Evolutionary conservation across 2,888 invertebrate genomes (phyloP).

Genomic region (Melitaea athalia): DNA sequence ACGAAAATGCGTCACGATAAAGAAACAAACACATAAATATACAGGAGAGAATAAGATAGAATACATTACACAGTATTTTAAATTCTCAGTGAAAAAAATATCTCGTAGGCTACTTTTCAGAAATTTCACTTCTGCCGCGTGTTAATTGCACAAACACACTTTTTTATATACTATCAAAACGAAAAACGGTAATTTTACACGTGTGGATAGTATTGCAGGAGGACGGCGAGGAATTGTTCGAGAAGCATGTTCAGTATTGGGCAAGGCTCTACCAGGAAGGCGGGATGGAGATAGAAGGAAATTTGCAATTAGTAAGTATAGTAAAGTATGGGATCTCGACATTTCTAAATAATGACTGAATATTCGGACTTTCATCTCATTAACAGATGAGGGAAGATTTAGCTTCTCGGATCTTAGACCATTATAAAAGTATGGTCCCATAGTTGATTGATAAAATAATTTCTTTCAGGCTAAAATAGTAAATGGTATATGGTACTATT

Average conservation of each 20-base stretch:
- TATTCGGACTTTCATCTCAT: too few species aligned
- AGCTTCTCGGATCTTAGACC: too few species aligned
- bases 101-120: too few species aligned
- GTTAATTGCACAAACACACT: background rate
- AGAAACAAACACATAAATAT: too few species aligned
- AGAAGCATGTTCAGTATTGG: constrained; percentile 78
- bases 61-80: too few species aligned
- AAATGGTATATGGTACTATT: constrained; percentile 82
- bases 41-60: too few species aligned
- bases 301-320: constrained; percentile 70
- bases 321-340: constrained; percentile 33
- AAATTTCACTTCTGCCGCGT: too few species aligned
- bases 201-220: constrained; percentile 72
- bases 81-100: too few species aligned
- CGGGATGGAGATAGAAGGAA: constrained; percentile 76
- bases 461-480: constrained; percentile 69
- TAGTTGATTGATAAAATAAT: background rate
- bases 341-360: too few species aligned
- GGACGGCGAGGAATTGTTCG: constrained; percentile 66
- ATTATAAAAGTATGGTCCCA: too few species aligned
- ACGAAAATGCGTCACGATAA: too few species aligned
- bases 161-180: background rate
- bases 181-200: constrained; percentile 50
- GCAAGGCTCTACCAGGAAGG: constrained; percentile 71
- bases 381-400: too few species aligned